A percentile compares a stretch with the other conserved stretches of the same genome.
phyloP scores from a whole-genome alignment of 1,140 invertebrate species.

The Augochlora pura region DNA sequence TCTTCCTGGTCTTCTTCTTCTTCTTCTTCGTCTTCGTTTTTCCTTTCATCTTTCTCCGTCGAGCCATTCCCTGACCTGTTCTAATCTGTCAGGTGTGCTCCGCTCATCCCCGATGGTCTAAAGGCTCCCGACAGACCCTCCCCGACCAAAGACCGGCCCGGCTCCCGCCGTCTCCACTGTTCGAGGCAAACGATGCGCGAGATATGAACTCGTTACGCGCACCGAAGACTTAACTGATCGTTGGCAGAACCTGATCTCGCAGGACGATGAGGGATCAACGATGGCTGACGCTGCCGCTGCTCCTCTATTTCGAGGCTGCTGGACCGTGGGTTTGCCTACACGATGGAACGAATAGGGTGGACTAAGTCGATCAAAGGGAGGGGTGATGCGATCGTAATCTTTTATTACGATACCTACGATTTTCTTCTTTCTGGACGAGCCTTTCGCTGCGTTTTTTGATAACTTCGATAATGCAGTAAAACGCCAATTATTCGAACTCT shows the following conservation, averaged over 20 bases:
- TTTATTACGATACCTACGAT: not conserved
- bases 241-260: conserved; percentile 53
- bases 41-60: conserved; percentile 33
- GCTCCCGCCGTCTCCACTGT: conserved; percentile 61
- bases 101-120: not conserved
- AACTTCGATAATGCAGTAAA: too few relatives aligned
- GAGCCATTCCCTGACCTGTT: conserved; percentile 31
- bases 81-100: conserved; percentile 38
- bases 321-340: not conserved
- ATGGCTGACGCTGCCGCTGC: not conserved
- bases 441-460: too few relatives aligned
- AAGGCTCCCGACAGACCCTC: conserved; percentile 29
- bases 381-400: not conserved
- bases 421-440: too few relatives aligned
- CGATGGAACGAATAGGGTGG: not conserved
- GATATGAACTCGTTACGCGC: conserved; percentile 73
- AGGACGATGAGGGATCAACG: conserved; percentile 37
- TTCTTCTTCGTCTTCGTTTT: too few relatives aligned
- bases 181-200: conserved; percentile 74
- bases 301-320: not conserved
- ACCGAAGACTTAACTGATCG: conserved; percentile 62
- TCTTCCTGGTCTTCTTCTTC: too few relatives aligned
- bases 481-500: too few relatives aligned
- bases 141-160: not conserved
- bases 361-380: not conserved